Percentiles rank a stretch among this genome's conserved stretches.
These are phyloP conservation scores for Pogona vitticeps DNA, from an alignment of 2,113 vertebrate genomes.

Conservation along the genomic window DNA sequence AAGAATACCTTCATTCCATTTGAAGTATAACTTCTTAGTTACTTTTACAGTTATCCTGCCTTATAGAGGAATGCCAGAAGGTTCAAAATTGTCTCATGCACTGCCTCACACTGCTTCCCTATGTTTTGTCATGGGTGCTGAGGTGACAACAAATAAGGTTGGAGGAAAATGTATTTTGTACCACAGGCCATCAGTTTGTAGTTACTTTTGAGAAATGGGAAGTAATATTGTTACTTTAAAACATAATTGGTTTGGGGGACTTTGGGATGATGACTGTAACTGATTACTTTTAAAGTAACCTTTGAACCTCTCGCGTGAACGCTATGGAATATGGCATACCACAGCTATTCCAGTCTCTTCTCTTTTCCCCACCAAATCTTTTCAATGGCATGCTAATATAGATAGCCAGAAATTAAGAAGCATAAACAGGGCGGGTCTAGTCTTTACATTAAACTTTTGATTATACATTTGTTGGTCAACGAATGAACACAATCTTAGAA, in stretches of 20 bases:
- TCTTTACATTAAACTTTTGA: conserved; percentile 18
- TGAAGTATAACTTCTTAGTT: no score
- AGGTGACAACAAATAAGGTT: no score
- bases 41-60: no score
- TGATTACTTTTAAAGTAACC: background rate
- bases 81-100: no score
- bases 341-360: background rate
- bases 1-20: no score
- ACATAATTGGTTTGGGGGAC: background rate
- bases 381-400: background rate
- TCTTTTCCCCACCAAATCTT: background rate
- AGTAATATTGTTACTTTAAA: background rate
- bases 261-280: background rate
- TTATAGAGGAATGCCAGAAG: no score
- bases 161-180: no score
- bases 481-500: background rate
- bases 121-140: no score
- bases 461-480: conserved; percentile 36
- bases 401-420: background rate
- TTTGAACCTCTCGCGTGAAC: background rate
- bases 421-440: background rate
- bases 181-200: background rate
- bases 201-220: background rate
- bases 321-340: background rate
- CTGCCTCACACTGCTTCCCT: no score